Base-by-base conservation (phyloP, 1,140 invertebrate species). In the Penaeus indicus region DNA sequence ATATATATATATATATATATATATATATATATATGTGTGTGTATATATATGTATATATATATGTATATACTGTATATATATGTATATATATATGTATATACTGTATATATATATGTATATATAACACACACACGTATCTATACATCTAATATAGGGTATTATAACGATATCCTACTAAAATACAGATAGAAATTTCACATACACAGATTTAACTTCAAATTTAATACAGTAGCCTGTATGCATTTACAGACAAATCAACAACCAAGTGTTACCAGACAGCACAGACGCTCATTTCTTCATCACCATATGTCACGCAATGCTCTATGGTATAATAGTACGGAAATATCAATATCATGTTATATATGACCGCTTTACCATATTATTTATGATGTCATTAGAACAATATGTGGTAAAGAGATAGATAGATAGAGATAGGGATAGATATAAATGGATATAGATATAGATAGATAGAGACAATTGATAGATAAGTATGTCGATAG, bases 401-500 rank as follows among this genome's bases (percentile, higher is more conserved):
- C 38, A 42, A 8, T 42, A 4, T 1, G 38, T 4, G 38, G 38
- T 42, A 42, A 7, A 42, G 4, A 42, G 4, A 42, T 42, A 42
- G 4, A 42, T 42, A 82, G 3, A 82, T 82, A 63, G n/a, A 63
- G n/a, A 63, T 84, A 72, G 22, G 72, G 27, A 82, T 63, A 82
- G 60, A 63, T 82, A 82, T 82, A 60, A 60, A 82, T 82, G 63
- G 38, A 82, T 82, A 82, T 82, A 82, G 60, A 82, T 82, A n/a
- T 82, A 16, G 54, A 16, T 11, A 54, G 54, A 54, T 4, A 42
- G 38, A 42, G 38, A 1, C 0, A 42, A 42, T 42, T 42, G 38
- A 42, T 42, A 42, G 7, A 8, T 42, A 1, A 8, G 38, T 32
- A 27, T 42, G 0, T 27, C 47, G 11, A 16, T 16, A 42, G 13